Evolutionary conservation across 2,888 invertebrate genomes (phyloP), one percentile per base, ranked within the genome.

Genomic region (Galerucella nymphaeae): DNA sequence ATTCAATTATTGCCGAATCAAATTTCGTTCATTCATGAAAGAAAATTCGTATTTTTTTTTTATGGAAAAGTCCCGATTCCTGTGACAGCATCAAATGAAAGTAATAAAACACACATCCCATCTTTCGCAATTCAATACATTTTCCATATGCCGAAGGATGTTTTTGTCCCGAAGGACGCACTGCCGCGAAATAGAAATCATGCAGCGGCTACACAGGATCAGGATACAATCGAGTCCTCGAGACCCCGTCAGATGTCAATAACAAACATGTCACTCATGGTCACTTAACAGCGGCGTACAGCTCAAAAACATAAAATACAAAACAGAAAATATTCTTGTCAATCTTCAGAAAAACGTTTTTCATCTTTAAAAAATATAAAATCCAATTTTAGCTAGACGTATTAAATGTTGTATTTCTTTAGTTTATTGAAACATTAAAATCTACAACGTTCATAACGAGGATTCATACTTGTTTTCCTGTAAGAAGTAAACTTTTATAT

Each of bases 141-240:
- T 53, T 67, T 72, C 68, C 58, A 68, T 69, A 65, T 61, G 45
- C 64, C 62, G 65, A 64, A 69, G 58, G 72, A 72, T 68, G 68
- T 72, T 72, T 64, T 65, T 61, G 68, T 72, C 80, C 82, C 77
- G 66, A 80, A 79, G 82, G 79, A 80, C 77, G 74, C 38, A 70
- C 77, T 80, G 81, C 79, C 80, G 79, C 77, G 82, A 80, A 82
- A 82, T 82, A 78, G 82, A 82, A 82, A 82, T 80, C 79, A 79
- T 78, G 75, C 78, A 80, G 76, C 76, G 78, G 77, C 81, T 62
- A 69, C 67, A 63, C 67, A 41, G 59, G 64, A 68, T 65, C 74
- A 59, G 65, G 67, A 68, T 65, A 58, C 65, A 50, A 72, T 65
- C 63, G 65, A 76, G 78, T 80, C 76, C 79, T 76, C 73, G 77